Percentiles rank a stretch among this genome's conserved stretches.
phyloP scores from a whole-genome alignment of 2,888 invertebrate species.

The Scaptomyza polygonia region DNA sequence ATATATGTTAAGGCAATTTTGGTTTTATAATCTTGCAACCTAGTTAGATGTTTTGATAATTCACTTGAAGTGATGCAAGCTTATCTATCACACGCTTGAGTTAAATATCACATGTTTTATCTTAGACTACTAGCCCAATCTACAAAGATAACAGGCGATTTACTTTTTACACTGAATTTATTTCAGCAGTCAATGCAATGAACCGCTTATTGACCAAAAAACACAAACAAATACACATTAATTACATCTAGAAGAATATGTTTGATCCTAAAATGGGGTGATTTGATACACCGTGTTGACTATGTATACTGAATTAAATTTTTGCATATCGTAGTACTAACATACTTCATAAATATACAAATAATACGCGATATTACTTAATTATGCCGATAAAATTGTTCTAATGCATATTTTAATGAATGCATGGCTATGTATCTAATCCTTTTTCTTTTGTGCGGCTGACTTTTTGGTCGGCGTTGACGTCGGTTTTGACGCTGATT shows the following conservation, averaged over 20 bases:
- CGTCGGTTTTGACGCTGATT: conserved; percentile 27
- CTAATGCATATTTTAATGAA: conserved; percentile 38
- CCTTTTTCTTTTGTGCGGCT: conserved; percentile 82
- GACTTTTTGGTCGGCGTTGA: conserved; percentile 68
- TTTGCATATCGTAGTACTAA: conserved; percentile 11
- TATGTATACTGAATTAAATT: conserved; percentile 55
- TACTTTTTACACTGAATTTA: conserved; percentile 69
- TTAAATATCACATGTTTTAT: conserved; percentile 19
- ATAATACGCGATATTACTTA: conserved; percentile 26
- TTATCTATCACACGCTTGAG: neutral
- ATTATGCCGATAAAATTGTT: conserved; percentile 48
- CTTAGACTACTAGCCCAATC: conserved; percentile 11
- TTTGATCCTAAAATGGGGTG: conserved; percentile 29
- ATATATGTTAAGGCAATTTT: neutral
- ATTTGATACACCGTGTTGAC: conserved; percentile 25
- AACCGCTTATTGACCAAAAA: conserved; percentile 35
- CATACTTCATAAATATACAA: no score
- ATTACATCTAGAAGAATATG: conserved; percentile 62
- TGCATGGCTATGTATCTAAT: conserved; percentile 75
- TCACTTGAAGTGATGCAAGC: neutral
- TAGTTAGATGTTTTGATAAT: neutral
- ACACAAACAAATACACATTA: conserved; percentile 65
- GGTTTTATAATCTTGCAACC: neutral
- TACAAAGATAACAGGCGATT: conserved; percentile 15
- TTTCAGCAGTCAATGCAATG: conserved; percentile 54